Conservation (phyloP, 2,888 invertebrate species). For the Nomada goodeniana region DNA sequence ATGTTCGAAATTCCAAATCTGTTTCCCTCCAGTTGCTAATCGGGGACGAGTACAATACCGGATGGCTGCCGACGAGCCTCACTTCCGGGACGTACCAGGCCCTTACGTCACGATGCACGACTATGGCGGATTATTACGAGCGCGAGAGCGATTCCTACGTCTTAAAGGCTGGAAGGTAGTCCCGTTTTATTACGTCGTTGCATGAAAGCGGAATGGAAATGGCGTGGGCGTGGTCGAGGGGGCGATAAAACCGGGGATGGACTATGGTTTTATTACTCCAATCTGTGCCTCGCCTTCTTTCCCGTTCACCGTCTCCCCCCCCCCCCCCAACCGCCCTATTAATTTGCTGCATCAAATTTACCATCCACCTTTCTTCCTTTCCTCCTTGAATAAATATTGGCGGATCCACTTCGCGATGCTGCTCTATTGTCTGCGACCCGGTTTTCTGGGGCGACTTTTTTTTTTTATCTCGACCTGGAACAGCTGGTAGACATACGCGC, state of each 20-base stretch:
- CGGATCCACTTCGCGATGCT: too few species aligned
- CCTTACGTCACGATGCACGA: slow-evolving; percentile 70
- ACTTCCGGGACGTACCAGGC: slow-evolving; percentile 73
- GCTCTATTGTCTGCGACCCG: too few species aligned
- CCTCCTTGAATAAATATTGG: too few species aligned
- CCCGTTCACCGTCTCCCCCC: too few species aligned
- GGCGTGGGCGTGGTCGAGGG: not conserved
- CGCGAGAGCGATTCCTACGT: slow-evolving; percentile 74
- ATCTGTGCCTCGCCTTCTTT: not conserved
- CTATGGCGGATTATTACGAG: slow-evolving; percentile 77
- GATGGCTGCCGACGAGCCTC: slow-evolving; percentile 79
- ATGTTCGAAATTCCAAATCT: not conserved
- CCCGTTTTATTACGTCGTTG: slow-evolving; percentile 29
- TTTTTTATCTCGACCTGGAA: too few species aligned
- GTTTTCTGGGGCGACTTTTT: too few species aligned
- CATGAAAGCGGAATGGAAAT: slow-evolving; percentile 1
- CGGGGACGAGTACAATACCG: slow-evolving; percentile 77
- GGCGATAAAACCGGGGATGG: slow-evolving; percentile 10
- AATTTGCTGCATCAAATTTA: too few species aligned
- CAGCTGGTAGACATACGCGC: too few species aligned
- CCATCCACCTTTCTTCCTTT: not conserved
- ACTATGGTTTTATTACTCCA: slow-evolving; percentile 22
- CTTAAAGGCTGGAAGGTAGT: slow-evolving; percentile 77
- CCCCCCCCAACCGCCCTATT: too few species aligned
- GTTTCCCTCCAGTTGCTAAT: slow-evolving; percentile 73